These are phyloP conservation scores for Hyles lineata DNA, from an alignment of 2,888 invertebrate species.

Conservation along the genomic window DNA sequence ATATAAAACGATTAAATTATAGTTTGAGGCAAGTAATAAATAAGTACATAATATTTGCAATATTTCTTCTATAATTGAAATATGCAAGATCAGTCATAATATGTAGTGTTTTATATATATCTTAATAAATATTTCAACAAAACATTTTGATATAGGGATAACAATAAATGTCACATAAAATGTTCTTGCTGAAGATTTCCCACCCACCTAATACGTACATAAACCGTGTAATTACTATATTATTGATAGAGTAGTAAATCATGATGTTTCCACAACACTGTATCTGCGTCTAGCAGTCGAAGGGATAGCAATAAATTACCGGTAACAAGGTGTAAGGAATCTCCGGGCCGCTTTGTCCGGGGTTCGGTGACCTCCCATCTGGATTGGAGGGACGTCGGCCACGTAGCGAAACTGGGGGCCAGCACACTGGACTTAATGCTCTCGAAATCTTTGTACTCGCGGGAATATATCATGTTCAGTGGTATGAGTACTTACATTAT, in stretches of 20 bases:
- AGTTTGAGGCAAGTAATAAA: no score
- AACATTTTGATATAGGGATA: no score
- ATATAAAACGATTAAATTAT: no score
- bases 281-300: conserved; percentile 13
- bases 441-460: conserved; percentile 9
- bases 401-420: conserved; percentile 29
- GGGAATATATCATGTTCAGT: background rate
- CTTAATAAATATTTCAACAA: no score
- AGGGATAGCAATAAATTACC: conserved; percentile 23
- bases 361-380: conserved; percentile 67
- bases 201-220: background rate
- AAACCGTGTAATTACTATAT: background rate
- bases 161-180: no score
- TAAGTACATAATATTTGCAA: no score
- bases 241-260: background rate
- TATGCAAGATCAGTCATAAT: no score
- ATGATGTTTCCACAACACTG: conserved; percentile 5
- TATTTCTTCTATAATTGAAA: no score
- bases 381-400: conserved; percentile 60
- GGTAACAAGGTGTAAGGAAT: conserved; percentile 61
- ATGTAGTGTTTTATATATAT: no score
- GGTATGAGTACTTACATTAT: background rate
- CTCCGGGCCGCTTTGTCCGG: conserved; percentile 51
- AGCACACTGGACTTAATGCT: conserved; percentile 29
- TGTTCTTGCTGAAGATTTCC: background rate